phyloP scores from a whole-genome alignment of 2,113 vertebrate species.

The Istiophorus platypterus region DNA sequence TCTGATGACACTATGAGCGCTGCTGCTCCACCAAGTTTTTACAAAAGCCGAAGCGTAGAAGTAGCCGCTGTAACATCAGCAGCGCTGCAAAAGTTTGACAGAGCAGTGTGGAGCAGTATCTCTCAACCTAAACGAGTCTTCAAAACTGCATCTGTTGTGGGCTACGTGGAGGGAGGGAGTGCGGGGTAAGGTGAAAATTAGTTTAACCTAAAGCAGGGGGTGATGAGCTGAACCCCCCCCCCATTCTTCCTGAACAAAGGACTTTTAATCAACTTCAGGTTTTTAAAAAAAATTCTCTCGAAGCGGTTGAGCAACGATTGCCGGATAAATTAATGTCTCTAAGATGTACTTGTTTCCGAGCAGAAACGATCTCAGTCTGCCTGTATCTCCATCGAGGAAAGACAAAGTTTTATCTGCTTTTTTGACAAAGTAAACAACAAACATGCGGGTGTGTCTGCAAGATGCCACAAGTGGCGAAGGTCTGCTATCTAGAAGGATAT shows the following conservation, averaged over 20 bases:
- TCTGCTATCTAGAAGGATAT: background rate
- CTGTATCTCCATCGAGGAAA: conserved; percentile 25
- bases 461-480: conserved; percentile 58
- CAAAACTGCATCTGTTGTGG: background rate
- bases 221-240: conserved; percentile 44
- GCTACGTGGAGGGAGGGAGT: background rate
- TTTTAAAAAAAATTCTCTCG: background rate
- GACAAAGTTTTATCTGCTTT: conserved; percentile 44
- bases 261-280: conserved; percentile 63
- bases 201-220: conserved; percentile 32
- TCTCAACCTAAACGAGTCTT: background rate
- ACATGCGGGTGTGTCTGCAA: conserved; percentile 52
- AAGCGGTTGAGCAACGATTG: background rate
- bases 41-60: background rate
- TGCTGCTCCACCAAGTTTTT: background rate
- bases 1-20: conserved; percentile 43
- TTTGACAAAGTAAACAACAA: conserved; percentile 53
- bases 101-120: background rate
- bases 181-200: background rate
- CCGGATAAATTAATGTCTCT: background rate
- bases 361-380: background rate
- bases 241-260: conserved; percentile 69
- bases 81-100: background rate
- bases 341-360: background rate
- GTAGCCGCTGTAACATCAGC: background rate